A percentile compares a stretch with the other conserved stretches of the same genome.
Evolutionary conservation across 1,140 invertebrate species (phyloP).

Genomic region (Anastatus disparis): DNA sequence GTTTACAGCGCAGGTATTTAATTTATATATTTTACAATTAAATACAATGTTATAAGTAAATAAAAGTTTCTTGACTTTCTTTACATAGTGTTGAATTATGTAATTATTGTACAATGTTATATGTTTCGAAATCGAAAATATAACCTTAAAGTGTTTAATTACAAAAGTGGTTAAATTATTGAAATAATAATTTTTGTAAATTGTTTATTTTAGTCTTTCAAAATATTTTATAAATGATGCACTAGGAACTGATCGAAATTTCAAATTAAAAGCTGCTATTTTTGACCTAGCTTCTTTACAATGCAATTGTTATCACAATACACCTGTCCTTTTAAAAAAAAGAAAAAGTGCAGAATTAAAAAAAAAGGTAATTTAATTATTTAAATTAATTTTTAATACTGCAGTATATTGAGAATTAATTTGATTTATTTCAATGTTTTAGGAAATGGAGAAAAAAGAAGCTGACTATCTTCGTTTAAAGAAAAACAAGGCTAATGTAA

Average conservation of each 20-base stretch:
- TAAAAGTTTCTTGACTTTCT: no score
- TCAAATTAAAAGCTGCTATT: conserved; percentile 22
- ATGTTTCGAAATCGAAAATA: no score
- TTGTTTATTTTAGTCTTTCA: conserved; percentile 18
- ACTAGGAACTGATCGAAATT: conserved; percentile 24
- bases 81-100: no score
- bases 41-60: no score
- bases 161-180: background rate
- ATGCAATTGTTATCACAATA: conserved; percentile 50
- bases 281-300: conserved; percentile 34
- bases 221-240: conserved; percentile 27
- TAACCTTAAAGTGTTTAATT: conserved; percentile 1
- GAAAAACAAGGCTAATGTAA: conserved; percentile 58
- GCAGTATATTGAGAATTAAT: background rate
- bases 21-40: background rate
- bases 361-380: conserved; percentile 27
- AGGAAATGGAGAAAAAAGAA: no score
- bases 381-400: background rate
- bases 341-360: conserved; percentile 27
- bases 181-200: conserved; percentile 6
- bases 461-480: conserved; percentile 19
- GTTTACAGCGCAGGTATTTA: conserved; percentile 42
- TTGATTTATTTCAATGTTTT: background rate
- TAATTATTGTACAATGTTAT: no score
- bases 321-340: conserved; percentile 42